Base-by-base conservation (phyloP, 2,113 vertebrate species). In the Bolborhynchus lineola region DNA sequence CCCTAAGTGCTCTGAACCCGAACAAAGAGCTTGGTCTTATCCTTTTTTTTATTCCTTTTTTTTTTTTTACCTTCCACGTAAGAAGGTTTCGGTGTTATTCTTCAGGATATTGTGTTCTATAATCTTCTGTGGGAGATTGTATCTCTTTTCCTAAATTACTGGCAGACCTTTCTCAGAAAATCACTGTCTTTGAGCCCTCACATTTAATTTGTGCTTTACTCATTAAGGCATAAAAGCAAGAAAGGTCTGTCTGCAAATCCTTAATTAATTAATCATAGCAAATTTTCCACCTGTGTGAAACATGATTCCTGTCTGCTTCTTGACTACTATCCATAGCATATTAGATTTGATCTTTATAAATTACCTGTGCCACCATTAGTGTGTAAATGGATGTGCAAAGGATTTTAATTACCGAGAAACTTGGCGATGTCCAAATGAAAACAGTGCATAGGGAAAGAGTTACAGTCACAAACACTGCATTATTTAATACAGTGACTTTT, bases 291-390 rank as follows among this genome's bases (percentile, higher is more conserved):
- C 37, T 83, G 75, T 68, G n/a, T 68, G 85, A 77, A 92, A 65
- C 33, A 63, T 78, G 65, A 57, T 83, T 95, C n/a, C 81, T 95
- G 26, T 76, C 35, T 95, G 59, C n/a, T 62, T 50, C 67, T 71
- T 90, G 78, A 95, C 55, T 93, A 72, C 23, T 69, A 67, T 75
- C 29, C 44, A 41, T 9, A 92, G 17, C 35, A 75, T 50, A 88
- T 92, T 81, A 79, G 70, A 90, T 84, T 76, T 93, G 87, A 95
- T 77, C 94, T 93, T 95, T 74, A 82, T 53, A 94, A 94, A 82
- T 57, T 67, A 68, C 41, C n/a, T 67, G 53, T 88, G 28, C 49
- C 85, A 79, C 35, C 28, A 41, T 1, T 21, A 41, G 52, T 35
- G 60, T 79, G 13, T 63, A 80, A 82, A 84, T 59, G 88, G 16